A percentile compares a stretch with the other conserved stretches of the same genome.
These are phyloP conservation scores for Sanderia malayensis DNA, from an alignment of 30 jellyfish, hydroid and myxozoan genomes.

Conservation along the genomic window DNA sequence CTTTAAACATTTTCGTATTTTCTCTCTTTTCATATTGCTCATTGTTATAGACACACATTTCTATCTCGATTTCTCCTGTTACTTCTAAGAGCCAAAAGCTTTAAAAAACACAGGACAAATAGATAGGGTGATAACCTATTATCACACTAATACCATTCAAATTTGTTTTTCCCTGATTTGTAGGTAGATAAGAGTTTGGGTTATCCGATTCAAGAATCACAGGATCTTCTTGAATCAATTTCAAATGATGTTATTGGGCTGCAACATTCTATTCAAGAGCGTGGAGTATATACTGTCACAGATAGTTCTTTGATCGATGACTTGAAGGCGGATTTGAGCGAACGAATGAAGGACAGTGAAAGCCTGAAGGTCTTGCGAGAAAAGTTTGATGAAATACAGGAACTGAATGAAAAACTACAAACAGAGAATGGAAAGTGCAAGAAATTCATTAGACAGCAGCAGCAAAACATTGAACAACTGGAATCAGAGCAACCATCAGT, in stretches of 20 bases:
- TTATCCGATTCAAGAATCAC: slow-evolving; percentile 33
- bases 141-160: too few species aligned
- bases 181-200: neutral
- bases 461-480: slow-evolving; percentile 42
- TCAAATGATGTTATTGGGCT: neutral
- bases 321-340: slow-evolving; percentile 28
- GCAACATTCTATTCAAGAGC: neutral
- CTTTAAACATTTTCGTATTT: too few species aligned
- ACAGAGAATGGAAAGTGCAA: slow-evolving; percentile 19
- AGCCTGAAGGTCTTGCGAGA: neutral
- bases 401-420: neutral
- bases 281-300: neutral
- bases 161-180: too few species aligned
- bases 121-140: too few species aligned
- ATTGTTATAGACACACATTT: too few species aligned
- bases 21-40: too few species aligned
- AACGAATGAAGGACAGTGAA: slow-evolving; percentile 32
- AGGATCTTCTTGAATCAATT: neutral
- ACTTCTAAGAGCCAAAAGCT: too few species aligned
- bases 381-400: slow-evolving; percentile 2
- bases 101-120: too few species aligned
- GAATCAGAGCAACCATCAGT: slow-evolving; percentile 69
- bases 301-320: neutral
- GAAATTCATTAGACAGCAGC: slow-evolving; percentile 8
- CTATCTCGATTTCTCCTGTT: too few species aligned